Percentiles rank a stretch among this genome's conserved stretches.
Conservation (phyloP, 2,113 vertebrate genomes). For the Paramisgurnus dabryanus region DNA sequence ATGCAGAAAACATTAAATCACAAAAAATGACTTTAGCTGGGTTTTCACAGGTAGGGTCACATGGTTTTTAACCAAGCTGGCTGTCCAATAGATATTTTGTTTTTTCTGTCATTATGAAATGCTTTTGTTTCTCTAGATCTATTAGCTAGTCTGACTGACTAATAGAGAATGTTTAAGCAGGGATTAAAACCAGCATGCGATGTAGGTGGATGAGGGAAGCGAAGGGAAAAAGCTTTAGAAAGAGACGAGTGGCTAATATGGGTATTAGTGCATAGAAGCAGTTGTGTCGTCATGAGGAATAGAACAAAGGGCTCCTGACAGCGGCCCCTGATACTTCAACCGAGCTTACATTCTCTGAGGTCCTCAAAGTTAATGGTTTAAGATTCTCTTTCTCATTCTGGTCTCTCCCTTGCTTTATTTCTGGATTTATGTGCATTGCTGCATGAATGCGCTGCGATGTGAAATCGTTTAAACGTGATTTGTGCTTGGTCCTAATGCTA, state of each 20-base stretch:
- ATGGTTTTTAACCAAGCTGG: neutral
- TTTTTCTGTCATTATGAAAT: neutral
- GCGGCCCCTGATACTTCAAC: neutral
- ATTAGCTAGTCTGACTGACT: slow-evolving; percentile 60
- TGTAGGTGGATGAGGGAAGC: slow-evolving; percentile 68
- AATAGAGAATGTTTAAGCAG: slow-evolving; percentile 73
- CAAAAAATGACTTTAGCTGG: too few relatives aligned
- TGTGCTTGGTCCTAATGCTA: slow-evolving; percentile 2
- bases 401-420: neutral
- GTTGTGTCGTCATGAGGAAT: slow-evolving; percentile 61
- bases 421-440: slow-evolving; percentile 15
- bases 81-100: neutral
- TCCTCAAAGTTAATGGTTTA: slow-evolving; percentile 28
- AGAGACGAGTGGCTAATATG: slow-evolving; percentile 67
- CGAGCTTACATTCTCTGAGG: slow-evolving; percentile 22
- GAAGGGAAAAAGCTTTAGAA: slow-evolving; percentile 69
- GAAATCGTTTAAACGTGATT: slow-evolving; percentile 8
- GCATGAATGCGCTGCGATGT: slow-evolving; percentile 13
- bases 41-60: too few relatives aligned
- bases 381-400: slow-evolving; percentile 7
- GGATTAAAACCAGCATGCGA: slow-evolving; percentile 70
- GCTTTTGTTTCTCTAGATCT: slow-evolving; percentile 10
- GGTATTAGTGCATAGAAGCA: slow-evolving; percentile 68
- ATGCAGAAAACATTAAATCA: too few relatives aligned
- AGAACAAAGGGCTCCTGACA: slow-evolving; percentile 18